Evolutionary conservation across 2,113 vertebrate species (phyloP).

Genomic region (Drymodes brunneopygia): DNA sequence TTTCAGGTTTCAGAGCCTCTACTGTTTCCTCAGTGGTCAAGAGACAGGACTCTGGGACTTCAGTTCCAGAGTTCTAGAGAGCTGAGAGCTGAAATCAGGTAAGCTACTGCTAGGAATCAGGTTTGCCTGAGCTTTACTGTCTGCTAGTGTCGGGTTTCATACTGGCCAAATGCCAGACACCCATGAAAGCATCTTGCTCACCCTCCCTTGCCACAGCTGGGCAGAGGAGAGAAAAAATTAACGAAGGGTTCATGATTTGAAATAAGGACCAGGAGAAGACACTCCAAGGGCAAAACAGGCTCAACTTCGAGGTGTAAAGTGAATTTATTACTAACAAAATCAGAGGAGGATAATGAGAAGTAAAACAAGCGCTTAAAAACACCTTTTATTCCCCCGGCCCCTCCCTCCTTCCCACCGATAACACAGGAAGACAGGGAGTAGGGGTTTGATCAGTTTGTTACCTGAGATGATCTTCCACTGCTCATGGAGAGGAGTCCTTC

Average conservation of each 20-base stretch:
- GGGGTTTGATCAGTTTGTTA: rapidly evolving
- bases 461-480: neutral
- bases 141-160: neutral
- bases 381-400: neutral
- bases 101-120: neutral
- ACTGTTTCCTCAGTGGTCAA: neutral
- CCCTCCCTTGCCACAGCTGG: neutral
- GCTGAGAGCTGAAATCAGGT: neutral
- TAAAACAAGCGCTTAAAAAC: neutral
- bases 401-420: neutral
- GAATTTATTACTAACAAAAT: neutral
- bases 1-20: neutral
- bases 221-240: neutral
- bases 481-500: neutral
- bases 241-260: neutral
- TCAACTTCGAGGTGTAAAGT: neutral
- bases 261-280: neutral
- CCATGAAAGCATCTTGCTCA: neutral
- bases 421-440: rapidly evolving
- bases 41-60: neutral
- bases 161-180: neutral
- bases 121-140: neutral
- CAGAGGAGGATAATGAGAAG: neutral
- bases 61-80: neutral
- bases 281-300: neutral